Base-by-base conservation (phyloP, 1,140 invertebrate genomes). In the Drosophila seguyi region DNA sequence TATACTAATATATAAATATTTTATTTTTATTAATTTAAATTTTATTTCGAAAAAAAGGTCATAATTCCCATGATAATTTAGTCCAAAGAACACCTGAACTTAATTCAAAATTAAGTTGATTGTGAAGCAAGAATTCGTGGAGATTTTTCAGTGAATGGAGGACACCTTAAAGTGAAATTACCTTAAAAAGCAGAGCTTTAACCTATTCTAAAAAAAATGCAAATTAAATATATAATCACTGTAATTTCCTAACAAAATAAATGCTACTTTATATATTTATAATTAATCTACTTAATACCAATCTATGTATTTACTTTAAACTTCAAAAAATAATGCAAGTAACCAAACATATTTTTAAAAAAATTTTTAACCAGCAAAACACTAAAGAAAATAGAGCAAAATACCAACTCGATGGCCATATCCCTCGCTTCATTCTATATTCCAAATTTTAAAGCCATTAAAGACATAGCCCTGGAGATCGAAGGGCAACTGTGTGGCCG, bases 371-470 rank as follows among this genome's bases (percentile, higher is more conserved):
- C 13, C 11, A 7, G 44, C 14, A 25, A n/a, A n/a, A 45, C 22
- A 7, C 3, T 8, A 25, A 16, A 6, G 20, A 25, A 6, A 4
- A 13, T 7, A 16, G 3, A 18, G 4, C 11, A 11, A 48, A 27
- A 11, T 29, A n/a, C 25, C 29, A 18, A 1, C 25, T 29, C 16
- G 6, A 3, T n/a, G 22, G 7, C 4, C 4, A 31, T 31, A 4
- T 16, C 16, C n/a, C 8, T 18, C 3, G 27, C 27, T 18, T 18
- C 47, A 13, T 50, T 31, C 27, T 2, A 31, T 50, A 31, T 50
- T 53, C 61, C 8, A 11, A 63, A 60, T 18, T 25, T 63, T 31
- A 58, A 61, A 63, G 56, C n/a, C 29, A 36, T 60, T 65, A 25
- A 60, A 36, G 55, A 6, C 10, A 20, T 16, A 18, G 31, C 10